Base-by-base conservation (phyloP, 2,113 vertebrate species). In the Bos taurus region DNA sequence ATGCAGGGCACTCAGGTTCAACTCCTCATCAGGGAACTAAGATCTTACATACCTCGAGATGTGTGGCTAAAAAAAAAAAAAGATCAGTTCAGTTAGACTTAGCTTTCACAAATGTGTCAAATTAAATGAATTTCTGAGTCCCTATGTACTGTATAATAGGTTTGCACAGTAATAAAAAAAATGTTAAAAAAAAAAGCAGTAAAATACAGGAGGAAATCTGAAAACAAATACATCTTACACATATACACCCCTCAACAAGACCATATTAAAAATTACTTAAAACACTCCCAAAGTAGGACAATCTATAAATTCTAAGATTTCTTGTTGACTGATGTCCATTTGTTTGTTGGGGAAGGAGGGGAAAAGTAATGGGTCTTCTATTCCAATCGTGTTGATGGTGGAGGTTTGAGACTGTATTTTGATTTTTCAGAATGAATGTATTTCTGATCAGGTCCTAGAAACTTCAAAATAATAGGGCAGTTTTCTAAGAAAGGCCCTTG, bases 71-170 rank as follows among this genome's bases (percentile, higher is more conserved):
- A 77, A 40, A 26, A 25, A 71, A 21, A 67, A 36, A 21, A 6
- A 36, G 0, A 43, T 26, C 23, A 3, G 71, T 14, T 97, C 80
- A 46, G 80, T 52, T 86, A 46, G 33, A 86, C 81, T 95, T 84
- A 86, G 54, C 84, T 91, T 96, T 96, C 96, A 94, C 54, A 93
- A 23, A 33, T 77, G 4, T 85, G 56, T 43, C 86, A 57, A 26
- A n/a, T n/a, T 21, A 40, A 43, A 52, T 81, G 33, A 89, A 94
- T 60, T 88, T 33, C 78, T 95, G 57, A 83, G 23, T 28, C 71
- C 46, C 83, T 56, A 64, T 8, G 16, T 80, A 43, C 71, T 77
- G 11, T 77, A 77, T 26, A 9, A 67, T 64, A 92, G 83, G 43
- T 82, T 62, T 43, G 85, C 40, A 84, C 10, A 94, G 59, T 95